Percentiles rank a stretch among this genome's conserved stretches.
phyloP scores from a whole-genome alignment of 1,140 invertebrate genomes.

The Latrodectus geometricus region DNA sequence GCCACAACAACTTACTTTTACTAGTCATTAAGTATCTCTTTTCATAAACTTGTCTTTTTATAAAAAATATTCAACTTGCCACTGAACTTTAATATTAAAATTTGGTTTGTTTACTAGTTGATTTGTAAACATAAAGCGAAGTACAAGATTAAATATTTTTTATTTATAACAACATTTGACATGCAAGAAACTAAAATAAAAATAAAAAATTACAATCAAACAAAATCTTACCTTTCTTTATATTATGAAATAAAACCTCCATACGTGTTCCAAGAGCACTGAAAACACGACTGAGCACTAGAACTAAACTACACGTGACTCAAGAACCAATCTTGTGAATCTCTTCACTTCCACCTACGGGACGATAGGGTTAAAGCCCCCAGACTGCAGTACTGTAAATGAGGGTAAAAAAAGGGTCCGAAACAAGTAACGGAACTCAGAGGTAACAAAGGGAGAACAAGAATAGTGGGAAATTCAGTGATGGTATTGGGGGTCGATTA shows the following conservation, averaged over 20 bases:
- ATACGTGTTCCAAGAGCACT: constrained; percentile 4
- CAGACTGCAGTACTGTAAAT: constrained; percentile 14
- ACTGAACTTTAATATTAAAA: too few species aligned
- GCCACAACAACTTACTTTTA: too few species aligned
- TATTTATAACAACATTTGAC: too few species aligned
- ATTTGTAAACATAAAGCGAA: too few species aligned
- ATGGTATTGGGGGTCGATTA: constrained; percentile 27
- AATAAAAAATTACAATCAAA: too few species aligned
- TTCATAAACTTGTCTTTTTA: too few species aligned
- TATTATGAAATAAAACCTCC: neutral
- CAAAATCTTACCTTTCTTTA: too few species aligned
- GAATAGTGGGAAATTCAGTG: constrained; percentile 56
- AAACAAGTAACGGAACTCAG: constrained; percentile 55
- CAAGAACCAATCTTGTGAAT: constrained; percentile 19
- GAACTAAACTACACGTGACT: constrained; percentile 32
- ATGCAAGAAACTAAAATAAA: too few species aligned
- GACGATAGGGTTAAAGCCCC: constrained; percentile 53
- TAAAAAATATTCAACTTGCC: too few species aligned
- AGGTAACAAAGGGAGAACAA: constrained; percentile 41
- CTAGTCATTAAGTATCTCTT: too few species aligned
- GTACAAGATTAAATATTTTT: too few species aligned
- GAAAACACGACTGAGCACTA: constrained; percentile 1
- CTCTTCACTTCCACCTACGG: constrained; percentile 27
- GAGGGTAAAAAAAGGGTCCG: constrained; percentile 12
- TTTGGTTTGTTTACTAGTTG: too few species aligned